Evolutionary conservation across 2,797 vertebrate species (phyloP), one percentile per base, ranked within the genome.

Genomic region (Neomorphus geoffroyi): DNA sequence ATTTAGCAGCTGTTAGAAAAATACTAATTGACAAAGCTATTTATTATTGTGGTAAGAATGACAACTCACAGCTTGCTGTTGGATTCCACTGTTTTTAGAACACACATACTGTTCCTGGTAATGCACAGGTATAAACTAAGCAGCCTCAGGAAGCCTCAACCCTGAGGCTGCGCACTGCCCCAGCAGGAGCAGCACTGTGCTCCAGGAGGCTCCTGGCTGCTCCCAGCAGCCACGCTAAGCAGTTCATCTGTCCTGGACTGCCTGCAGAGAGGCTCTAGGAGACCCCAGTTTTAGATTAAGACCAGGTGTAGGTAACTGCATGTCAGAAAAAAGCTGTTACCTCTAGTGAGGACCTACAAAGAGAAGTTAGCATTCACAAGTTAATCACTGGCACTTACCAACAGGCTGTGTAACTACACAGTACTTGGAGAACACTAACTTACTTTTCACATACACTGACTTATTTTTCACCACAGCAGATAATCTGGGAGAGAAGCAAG

Each of bases 101-200:
- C 10, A 35, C 6, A 27, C 3, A 16, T 2, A 50, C 17, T 3
- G 3, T 5, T 53, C 26, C 24, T 75, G 18, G 9, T 17, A 35
- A 15, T 14, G 11, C 22, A n/a, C 3, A 62, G 7, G 9, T 14
- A 43, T 18, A 54, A 92, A 43, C 12, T 2, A 19, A 77, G 30
- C 33, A 82, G 10, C 11, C 16, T 7, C 18, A 22, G 8, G n/a
- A n/a, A 53, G 41, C 12, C 35, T 69, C 5, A 26, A 45, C 3
- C 3, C 10, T 3, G 2, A 13, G 30, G 18, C 45, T 27, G 26
- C 1, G 0, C 0, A 2, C 7, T 14, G 13, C 5, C 41, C 13
- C 26, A 33, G 9, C 18, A 3, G 10, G 12, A 54, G 33, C 7
- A 37, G 30, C 1, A 1, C 18, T 15, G 28, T 18, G 35, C 60